phyloP scores from a whole-genome alignment of 1,140 invertebrate species.

The Vanessa tameamea region DNA sequence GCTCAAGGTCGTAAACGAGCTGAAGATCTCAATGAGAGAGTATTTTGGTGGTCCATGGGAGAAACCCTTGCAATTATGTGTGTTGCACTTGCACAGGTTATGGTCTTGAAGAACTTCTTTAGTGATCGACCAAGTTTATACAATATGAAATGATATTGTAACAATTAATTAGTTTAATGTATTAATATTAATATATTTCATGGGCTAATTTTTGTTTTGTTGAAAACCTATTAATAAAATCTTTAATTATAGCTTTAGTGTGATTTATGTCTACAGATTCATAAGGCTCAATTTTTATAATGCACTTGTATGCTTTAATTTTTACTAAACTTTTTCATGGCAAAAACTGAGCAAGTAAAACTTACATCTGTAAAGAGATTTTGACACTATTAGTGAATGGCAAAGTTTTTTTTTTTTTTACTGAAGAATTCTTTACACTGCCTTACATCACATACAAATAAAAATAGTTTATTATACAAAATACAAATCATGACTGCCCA shows the following conservation, averaged over 20 bases:
- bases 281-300: no score
- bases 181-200: constrained; percentile 51
- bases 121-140: constrained; percentile 86
- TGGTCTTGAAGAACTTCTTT: constrained; percentile 97
- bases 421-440: no score
- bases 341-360: no score
- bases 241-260: not conserved
- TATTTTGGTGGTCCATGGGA: constrained; percentile 94
- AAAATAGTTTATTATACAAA: no score
- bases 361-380: no score
- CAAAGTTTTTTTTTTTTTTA: no score
- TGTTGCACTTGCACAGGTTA: constrained; percentile 94
- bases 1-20: constrained; percentile 96
- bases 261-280: no score
- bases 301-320: no score
- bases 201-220: constrained; percentile 32
- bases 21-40: constrained; percentile 96
- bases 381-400: no score
- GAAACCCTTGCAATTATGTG: constrained; percentile 93
- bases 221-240: constrained; percentile 4
- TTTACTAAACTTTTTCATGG: no score
- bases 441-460: no score
- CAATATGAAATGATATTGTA: constrained; percentile 67
- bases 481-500: no score
- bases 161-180: constrained; percentile 54